Conservation (phyloP, 2,797 vertebrate species). For the Sarcoramphus papa region DNA sequence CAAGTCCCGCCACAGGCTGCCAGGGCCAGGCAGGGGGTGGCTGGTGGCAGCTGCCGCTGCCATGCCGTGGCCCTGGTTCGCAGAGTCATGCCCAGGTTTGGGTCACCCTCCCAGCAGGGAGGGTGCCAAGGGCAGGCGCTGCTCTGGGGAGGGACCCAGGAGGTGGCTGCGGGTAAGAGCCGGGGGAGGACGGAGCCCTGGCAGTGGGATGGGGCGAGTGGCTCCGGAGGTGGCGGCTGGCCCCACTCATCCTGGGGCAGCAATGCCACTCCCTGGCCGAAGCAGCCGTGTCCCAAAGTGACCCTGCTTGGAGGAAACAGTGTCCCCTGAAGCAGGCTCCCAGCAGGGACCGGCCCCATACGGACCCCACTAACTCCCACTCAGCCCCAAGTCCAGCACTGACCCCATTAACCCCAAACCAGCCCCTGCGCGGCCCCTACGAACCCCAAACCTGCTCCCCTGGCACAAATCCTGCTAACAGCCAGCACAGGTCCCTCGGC, state of each 20-base stretch:
- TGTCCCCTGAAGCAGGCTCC: background rate
- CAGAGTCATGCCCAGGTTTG: background rate
- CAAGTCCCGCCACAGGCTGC: background rate
- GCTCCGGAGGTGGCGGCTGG: accelerated
- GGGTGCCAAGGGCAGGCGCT: background rate
- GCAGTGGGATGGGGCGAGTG: accelerated
- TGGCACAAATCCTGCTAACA: background rate
- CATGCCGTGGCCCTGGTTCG: accelerated
- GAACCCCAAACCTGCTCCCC: background rate
- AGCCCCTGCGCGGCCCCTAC: background rate
- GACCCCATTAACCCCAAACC: background rate
- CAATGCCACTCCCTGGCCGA: accelerated
- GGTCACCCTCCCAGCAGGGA: background rate
- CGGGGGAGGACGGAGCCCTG: background rate
- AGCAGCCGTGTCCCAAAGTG: background rate
- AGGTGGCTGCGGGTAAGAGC: accelerated
- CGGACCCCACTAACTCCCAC: background rate
- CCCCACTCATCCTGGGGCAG: background rate
- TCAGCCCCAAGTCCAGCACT: background rate
- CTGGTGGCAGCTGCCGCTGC: background rate
- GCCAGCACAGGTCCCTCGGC: accelerated
- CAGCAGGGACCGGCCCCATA: accelerated
- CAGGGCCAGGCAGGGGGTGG: background rate
- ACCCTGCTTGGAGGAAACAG: background rate
- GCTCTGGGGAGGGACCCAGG: background rate